These are phyloP conservation scores for Ornithoptera priamus DNA, from an alignment of 2,888 invertebrate species.

Conservation along the genomic window DNA sequence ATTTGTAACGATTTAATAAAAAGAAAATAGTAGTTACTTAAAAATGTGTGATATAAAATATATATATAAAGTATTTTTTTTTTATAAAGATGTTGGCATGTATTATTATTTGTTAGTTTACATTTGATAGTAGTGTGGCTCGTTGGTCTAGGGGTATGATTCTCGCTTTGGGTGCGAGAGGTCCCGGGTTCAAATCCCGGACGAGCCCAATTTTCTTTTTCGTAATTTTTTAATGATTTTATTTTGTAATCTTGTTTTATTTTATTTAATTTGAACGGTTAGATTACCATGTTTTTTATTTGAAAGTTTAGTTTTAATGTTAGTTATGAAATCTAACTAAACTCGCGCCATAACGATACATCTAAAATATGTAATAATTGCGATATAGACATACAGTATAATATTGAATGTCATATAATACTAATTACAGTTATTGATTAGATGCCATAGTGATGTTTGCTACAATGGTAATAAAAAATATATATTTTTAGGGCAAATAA, in stretches of 20 bases:
- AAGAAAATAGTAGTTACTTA: neutral
- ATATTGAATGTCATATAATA: too few species aligned
- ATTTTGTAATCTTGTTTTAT: neutral
- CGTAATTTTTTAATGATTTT: neutral
- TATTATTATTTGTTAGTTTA: neutral
- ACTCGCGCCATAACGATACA: too few species aligned
- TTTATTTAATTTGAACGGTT: neutral
- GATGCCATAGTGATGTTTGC: too few species aligned
- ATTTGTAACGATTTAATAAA: neutral
- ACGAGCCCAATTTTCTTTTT: conserved; percentile 62
- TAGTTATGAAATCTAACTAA: too few species aligned
- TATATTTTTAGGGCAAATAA: too few species aligned
- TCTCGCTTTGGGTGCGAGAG: conserved; percentile 82
- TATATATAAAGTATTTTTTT: neutral
- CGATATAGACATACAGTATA: too few species aligned
- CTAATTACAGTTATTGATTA: too few species aligned
- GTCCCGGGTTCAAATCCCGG: conserved; percentile 82
- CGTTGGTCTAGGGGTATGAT: conserved; percentile 82
- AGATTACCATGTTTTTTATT: too few species aligned
- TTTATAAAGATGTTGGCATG: neutral
- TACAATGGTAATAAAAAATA: too few species aligned
- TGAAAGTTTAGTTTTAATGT: too few species aligned
- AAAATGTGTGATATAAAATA: neutral
- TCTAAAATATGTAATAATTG: too few species aligned
- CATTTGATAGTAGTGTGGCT: conserved; percentile 49